Evolutionary conservation across 2,797 vertebrate genomes (phyloP).

Genomic region (Sebastes alutus): DNA sequence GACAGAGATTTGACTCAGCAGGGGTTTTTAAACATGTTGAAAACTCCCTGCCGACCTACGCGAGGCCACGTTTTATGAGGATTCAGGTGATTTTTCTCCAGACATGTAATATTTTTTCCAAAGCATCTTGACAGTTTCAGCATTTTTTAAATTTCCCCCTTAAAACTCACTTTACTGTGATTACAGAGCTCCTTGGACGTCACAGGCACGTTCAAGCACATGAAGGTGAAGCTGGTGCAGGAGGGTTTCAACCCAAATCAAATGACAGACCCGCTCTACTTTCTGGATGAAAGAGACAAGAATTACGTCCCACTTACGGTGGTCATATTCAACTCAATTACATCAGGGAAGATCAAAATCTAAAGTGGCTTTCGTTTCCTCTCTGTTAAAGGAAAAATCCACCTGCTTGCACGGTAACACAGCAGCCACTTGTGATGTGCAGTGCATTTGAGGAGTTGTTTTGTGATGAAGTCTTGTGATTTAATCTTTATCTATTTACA

Average conservation of each 20-base stretch:
- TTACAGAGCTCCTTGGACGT: slow-evolving; percentile 78
- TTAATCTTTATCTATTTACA: not conserved
- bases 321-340: slow-evolving; percentile 79
- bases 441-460: not conserved
- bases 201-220: slow-evolving; percentile 86
- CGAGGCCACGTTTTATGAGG: slow-evolving; percentile 86
- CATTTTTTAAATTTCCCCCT: too few relatives aligned
- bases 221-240: slow-evolving; percentile 80
- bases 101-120: not conserved
- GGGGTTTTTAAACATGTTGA: slow-evolving; percentile 75
- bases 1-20: slow-evolving; percentile 77
- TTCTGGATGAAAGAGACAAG: slow-evolving; percentile 80
- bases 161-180: not conserved
- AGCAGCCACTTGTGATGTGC: not conserved
- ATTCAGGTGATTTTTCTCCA: slow-evolving; percentile 80
- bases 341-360: slow-evolving; percentile 72
- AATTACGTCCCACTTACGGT: slow-evolving; percentile 80
- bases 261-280: slow-evolving; percentile 81
- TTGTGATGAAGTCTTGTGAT: not conserved
- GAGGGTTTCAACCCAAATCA: slow-evolving; percentile 84
- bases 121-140: not conserved
- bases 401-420: not conserved
- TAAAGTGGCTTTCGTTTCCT: slow-evolving; percentile 51
- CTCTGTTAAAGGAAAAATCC: not conserved
- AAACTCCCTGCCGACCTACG: slow-evolving; percentile 82